Evolutionary conservation across 2,797 vertebrate genomes (phyloP).

Genomic region (Gymnocypris eckloni): DNA sequence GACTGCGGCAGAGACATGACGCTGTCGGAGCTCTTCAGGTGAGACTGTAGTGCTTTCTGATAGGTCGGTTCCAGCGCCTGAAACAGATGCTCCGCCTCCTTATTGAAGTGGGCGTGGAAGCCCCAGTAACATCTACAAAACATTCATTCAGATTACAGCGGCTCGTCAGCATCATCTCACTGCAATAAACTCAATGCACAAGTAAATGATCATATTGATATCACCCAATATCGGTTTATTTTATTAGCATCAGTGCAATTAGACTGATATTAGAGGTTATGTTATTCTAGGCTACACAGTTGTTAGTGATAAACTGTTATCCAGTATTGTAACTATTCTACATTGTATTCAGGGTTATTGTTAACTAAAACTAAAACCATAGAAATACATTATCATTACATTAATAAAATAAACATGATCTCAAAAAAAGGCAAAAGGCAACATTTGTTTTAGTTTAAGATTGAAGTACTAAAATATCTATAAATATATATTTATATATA

Average conservation of each 20-base stretch:
- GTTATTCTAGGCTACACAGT: background rate
- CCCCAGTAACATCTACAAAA: slow-evolving; percentile 90
- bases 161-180: background rate
- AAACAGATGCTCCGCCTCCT: slow-evolving; percentile 92
- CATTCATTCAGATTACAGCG: background rate
- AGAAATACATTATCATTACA: too few species aligned
- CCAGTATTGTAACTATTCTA: background rate
- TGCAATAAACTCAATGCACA: too few species aligned
- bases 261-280: background rate
- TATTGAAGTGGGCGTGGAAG: slow-evolving; percentile 90
- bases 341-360: background rate
- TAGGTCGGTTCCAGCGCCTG: slow-evolving; percentile 91
- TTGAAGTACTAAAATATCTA: background rate
- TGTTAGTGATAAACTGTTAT: background rate
- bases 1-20: slow-evolving; percentile 90
- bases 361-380: background rate
- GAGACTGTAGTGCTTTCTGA: slow-evolving; percentile 93
- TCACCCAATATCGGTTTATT: background rate
- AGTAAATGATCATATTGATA: background rate
- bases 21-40: slow-evolving; percentile 90
- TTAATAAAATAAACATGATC: background rate
- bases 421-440: background rate
- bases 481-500: background rate
- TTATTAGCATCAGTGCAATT: background rate
- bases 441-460: background rate